Conservation (phyloP, 2,113 vertebrate genomes). For the Centropus bengalensis region DNA sequence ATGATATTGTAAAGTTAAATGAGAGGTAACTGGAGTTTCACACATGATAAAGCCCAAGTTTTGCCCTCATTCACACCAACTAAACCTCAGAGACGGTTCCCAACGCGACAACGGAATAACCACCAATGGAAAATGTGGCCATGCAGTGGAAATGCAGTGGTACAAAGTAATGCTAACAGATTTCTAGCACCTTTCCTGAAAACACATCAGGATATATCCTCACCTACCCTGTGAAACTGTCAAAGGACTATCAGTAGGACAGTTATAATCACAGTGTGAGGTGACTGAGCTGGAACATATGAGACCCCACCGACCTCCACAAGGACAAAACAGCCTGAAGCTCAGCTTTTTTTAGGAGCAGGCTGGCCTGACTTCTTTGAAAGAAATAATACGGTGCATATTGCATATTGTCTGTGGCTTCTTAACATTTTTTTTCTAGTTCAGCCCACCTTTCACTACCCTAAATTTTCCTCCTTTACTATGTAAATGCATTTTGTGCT, state of each 20-base stretch:
- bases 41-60: background rate
- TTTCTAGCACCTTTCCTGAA: background rate
- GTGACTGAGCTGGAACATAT: background rate
- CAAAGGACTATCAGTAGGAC: background rate
- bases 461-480: background rate
- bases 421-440: background rate
- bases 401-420: background rate
- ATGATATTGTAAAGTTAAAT: background rate
- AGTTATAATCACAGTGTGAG: background rate
- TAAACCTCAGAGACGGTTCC: background rate
- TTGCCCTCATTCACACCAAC: background rate
- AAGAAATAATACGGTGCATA: background rate
- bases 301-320: background rate
- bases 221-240: background rate
- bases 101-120: background rate
- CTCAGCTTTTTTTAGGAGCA: background rate
- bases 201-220: background rate
- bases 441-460: background rate
- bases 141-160: background rate
- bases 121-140: background rate
- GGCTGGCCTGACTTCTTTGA: background rate
- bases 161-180: background rate
- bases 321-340: background rate
- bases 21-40: background rate
- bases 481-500: background rate